Evolutionary conservation across 53 echinoderm and acorn worm genomes (phyloP).

Genomic region (Crossaster papposus): DNA sequence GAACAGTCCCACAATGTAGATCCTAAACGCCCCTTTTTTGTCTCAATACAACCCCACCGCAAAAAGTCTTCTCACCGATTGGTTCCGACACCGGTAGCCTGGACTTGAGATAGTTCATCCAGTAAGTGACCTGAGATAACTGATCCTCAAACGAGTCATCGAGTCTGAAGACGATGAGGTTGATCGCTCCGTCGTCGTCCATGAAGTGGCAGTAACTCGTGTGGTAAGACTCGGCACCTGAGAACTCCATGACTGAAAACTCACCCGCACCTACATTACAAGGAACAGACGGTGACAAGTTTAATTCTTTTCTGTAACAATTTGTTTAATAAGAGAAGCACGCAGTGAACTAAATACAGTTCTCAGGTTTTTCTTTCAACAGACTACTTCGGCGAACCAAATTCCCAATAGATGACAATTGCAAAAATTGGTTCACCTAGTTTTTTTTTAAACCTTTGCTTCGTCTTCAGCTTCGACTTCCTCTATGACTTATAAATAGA

Average conservation of each 20-base stretch:
- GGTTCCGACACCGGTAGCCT: slow-evolving; percentile 86
- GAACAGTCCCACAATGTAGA: too few species aligned
- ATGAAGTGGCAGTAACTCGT: slow-evolving; percentile 91
- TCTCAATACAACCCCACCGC: background rate
- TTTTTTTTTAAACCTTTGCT: too few species aligned
- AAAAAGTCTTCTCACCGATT: slow-evolving; percentile 71
- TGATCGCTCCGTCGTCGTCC: slow-evolving; percentile 86
- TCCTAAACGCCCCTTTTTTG: background rate
- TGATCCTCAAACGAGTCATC: slow-evolving; percentile 92
- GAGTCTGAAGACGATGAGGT: slow-evolving; percentile 88
- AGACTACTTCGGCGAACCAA: too few species aligned
- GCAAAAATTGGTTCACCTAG: too few species aligned
- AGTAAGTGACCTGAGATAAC: slow-evolving; percentile 91
- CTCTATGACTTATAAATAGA: too few species aligned
- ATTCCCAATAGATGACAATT: too few species aligned
- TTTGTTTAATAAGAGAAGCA: too few species aligned
- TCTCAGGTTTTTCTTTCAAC: too few species aligned
- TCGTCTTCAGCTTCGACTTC: too few species aligned
- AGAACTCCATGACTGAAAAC: slow-evolving; percentile 90
- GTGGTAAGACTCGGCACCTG: slow-evolving; percentile 90
- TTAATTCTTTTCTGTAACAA: background rate
- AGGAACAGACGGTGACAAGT: background rate
- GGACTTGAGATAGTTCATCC: slow-evolving; percentile 94
- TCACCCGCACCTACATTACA: slow-evolving; percentile 84
- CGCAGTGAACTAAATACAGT: too few species aligned